Base-by-base conservation (phyloP, 2,113 vertebrate species). In the Physeter macrocephalus region DNA sequence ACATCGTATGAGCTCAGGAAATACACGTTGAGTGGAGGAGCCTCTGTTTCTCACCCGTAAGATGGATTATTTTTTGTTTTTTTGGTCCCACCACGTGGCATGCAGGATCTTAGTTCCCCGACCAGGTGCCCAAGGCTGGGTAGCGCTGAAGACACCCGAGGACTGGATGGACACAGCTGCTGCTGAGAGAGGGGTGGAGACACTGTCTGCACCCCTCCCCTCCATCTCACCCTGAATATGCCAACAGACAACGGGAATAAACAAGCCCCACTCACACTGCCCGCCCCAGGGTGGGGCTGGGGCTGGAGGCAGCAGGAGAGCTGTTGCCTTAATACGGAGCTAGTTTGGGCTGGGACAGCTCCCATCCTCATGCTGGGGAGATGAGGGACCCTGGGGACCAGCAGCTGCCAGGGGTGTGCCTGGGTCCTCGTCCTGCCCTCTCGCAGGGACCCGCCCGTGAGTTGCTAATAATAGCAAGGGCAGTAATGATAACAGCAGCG, bases 241-340 rank as follows among this genome's bases (percentile, higher is more conserved):
- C 85, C 82, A 11, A 34, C 46, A 59, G 46, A 72, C 80, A 25
- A 25, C 2, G n/a, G 46, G 64, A 46, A 27, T 10, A 71, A 66
- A 54, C 61, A 41, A 69, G 61, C 27, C 54, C 72, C 6, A 21
- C 59, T n/a, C 36, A 27, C 64, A 1, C 20, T 1, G 57, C 13
- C 43, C 0, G 0, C 62, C 81, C 59, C 36, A 31, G 88, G 94
- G 90, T n/a, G 52, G 46, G 81, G 59, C 84, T 20, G 8, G 49
- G 43, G 91, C 36, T 6, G 6, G 80, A 62, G 54, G 66, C 46
- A 34, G 46, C 31, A n/a, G 49, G 41, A 62, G 29, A 57, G 52
- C 29, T 39, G 25, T 66, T 31, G 61, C 78, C 94, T 93, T 89
- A 93, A 96, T 77, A 62, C 52, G 91, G 88, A 88, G 52, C 87